These are phyloP conservation scores for Apomyelois bistriatella DNA, from an alignment of 2,888 invertebrate genomes.

Conservation along the genomic window DNA sequence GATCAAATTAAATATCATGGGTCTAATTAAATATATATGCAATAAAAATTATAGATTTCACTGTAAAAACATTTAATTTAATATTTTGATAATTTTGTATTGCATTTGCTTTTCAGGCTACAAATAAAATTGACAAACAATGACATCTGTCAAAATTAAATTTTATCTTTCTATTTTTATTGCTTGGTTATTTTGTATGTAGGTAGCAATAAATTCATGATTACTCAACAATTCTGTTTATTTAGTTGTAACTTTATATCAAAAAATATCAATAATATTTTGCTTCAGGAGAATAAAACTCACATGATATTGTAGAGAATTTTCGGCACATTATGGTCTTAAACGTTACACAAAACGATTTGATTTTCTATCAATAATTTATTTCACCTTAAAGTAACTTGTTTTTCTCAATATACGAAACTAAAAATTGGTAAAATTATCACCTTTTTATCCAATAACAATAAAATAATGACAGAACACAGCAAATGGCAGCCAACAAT, in stretches of 20 bases:
- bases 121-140: constrained; percentile 43
- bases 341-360: constrained; percentile 27
- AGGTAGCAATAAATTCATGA: too few species aligned
- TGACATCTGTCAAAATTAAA: constrained; percentile 64
- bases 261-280: neutral
- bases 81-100: constrained; percentile 50
- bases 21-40: constrained; percentile 19
- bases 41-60: constrained; percentile 14
- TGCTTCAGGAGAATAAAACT: constrained; percentile 33
- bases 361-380: constrained; percentile 27
- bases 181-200: too few species aligned
- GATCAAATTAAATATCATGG: constrained; percentile 32
- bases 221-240: too few species aligned
- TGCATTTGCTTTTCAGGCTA: constrained; percentile 40
- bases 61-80: constrained; percentile 15
- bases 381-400: constrained; percentile 25
- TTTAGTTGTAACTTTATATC: neutral
- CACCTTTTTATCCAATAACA: constrained; percentile 63
- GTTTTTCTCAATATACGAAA: constrained; percentile 25
- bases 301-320: constrained; percentile 47
- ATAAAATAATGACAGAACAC: constrained; percentile 72
- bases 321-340: constrained; percentile 39
- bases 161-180: constrained; percentile 22
- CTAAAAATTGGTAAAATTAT: constrained; percentile 27
- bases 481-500: constrained; percentile 68